phyloP scores from a whole-genome alignment of 1,140 invertebrate genomes.

The Armadillidium nasatum region DNA sequence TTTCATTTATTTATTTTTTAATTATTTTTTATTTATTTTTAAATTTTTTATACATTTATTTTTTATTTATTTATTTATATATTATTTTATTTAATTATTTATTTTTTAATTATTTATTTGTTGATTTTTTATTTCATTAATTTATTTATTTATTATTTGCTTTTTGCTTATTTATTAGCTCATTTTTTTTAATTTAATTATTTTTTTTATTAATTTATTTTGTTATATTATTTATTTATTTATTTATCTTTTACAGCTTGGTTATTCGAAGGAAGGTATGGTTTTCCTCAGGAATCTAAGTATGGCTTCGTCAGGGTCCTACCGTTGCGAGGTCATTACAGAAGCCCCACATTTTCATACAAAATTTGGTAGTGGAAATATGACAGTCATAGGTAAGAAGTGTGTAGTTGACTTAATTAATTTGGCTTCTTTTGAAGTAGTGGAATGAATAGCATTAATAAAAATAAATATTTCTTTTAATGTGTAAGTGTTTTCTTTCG shows the following conservation, averaged over 20 bases:
- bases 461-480: too few relatives aligned
- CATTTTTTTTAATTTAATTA: background rate
- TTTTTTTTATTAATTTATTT: background rate
- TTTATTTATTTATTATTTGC: too few relatives aligned
- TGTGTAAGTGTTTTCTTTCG: too few relatives aligned
- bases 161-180: background rate
- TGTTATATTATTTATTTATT: background rate
- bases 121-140: too few relatives aligned
- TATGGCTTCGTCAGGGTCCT: constrained; percentile 20
- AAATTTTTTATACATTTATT: too few relatives aligned
- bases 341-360: constrained; percentile 27
- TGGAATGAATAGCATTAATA: too few relatives aligned
- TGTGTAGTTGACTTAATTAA: background rate
- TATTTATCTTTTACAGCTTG: background rate
- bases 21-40: too few relatives aligned
- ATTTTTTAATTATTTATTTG: background rate
- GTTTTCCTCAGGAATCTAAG: constrained; percentile 19
- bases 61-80: constrained; percentile 11
- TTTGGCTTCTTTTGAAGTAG: too few relatives aligned
- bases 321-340: constrained; percentile 31
- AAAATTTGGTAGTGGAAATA: constrained; percentile 26
- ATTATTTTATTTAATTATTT: background rate
- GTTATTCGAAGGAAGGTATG: constrained; percentile 12
- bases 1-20: background rate
- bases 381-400: constrained; percentile 28